Percentiles rank a stretch among this genome's conserved stretches.
Evolutionary conservation across 1,140 invertebrate species (phyloP).

Genomic region (Bicyclus anynana): DNA sequence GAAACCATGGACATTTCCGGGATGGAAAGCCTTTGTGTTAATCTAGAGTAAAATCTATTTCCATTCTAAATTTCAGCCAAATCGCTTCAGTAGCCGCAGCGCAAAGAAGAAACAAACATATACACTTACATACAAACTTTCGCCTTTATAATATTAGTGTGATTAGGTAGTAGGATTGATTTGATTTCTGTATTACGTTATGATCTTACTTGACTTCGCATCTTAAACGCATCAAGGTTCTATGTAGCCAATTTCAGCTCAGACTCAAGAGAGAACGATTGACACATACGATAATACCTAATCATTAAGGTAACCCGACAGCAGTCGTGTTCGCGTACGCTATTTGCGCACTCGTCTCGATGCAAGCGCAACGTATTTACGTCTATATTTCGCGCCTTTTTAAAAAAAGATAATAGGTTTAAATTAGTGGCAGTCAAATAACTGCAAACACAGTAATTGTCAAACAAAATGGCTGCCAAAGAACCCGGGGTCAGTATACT

Average conservation of each 20-base stretch:
- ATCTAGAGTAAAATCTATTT: too few species aligned
- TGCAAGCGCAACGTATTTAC: slow-evolving; percentile 15
- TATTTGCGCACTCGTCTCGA: slow-evolving; percentile 36
- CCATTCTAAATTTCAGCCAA: too few species aligned
- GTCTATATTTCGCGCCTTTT: slow-evolving; percentile 19
- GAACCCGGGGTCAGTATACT: slow-evolving; percentile 32
- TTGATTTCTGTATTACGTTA: neutral
- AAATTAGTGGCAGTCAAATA: slow-evolving; percentile 6
- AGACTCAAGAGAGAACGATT: slow-evolving; percentile 4
- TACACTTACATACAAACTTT: too few species aligned
- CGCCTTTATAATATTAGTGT: too few species aligned
- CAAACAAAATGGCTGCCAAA: slow-evolving; percentile 29
- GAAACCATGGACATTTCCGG: too few species aligned
- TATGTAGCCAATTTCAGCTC: slow-evolving; percentile 3
- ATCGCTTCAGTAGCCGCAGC: too few species aligned
- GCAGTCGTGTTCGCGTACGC: slow-evolving; percentile 39
- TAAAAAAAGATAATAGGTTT: slow-evolving; percentile 5
- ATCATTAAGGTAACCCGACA: slow-evolving; percentile 19
- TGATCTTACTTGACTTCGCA: neutral
- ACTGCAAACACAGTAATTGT: slow-evolving; percentile 3
- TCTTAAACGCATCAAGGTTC: neutral
- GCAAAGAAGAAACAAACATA: too few species aligned
- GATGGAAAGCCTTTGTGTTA: too few species aligned
- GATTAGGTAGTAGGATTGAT: too few species aligned
- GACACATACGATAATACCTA: slow-evolving; percentile 16